Conservation (phyloP, 2,113 vertebrate genomes). For the Elanoides forficatus region DNA sequence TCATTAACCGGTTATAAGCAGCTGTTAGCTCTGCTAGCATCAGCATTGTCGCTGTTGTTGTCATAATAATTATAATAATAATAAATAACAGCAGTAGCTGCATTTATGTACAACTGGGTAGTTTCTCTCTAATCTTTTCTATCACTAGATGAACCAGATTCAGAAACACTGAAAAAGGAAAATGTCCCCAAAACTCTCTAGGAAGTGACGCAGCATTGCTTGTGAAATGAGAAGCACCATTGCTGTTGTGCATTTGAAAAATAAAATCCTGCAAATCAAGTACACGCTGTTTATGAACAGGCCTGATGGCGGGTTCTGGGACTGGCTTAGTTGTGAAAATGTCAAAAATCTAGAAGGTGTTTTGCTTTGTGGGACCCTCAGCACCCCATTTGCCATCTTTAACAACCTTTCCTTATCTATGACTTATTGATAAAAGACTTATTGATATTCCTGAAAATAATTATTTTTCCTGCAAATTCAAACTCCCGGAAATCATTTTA, state of each 20-base stretch:
- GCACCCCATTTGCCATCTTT: not conserved
- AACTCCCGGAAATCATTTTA: not conserved
- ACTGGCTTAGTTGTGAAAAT: not conserved
- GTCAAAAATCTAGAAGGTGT: not conserved
- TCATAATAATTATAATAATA: not conserved
- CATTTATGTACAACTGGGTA: not conserved
- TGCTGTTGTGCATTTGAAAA: not conserved
- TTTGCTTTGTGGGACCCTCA: not conserved
- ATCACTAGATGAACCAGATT: not conserved
- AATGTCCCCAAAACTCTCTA: not conserved
- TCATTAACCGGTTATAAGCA: not conserved
- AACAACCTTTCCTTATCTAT: not conserved
- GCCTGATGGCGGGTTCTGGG: not conserved
- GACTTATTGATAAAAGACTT: not conserved
- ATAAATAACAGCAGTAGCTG: not conserved
- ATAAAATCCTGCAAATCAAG: not conserved
- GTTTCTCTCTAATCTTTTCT: not conserved
- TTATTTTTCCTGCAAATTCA: not conserved
- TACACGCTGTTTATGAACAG: rapidly evolving
- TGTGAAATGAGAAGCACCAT: not conserved
- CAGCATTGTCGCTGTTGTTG: not conserved
- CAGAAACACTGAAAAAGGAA: not conserved
- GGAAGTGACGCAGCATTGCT: rapidly evolving
- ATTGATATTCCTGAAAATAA: not conserved
- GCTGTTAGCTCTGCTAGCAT: not conserved